A percentile compares a stretch with the other conserved stretches of the same genome.
phyloP scores from a whole-genome alignment of 2,888 invertebrate genomes.

The Stenodema calcarata region DNA sequence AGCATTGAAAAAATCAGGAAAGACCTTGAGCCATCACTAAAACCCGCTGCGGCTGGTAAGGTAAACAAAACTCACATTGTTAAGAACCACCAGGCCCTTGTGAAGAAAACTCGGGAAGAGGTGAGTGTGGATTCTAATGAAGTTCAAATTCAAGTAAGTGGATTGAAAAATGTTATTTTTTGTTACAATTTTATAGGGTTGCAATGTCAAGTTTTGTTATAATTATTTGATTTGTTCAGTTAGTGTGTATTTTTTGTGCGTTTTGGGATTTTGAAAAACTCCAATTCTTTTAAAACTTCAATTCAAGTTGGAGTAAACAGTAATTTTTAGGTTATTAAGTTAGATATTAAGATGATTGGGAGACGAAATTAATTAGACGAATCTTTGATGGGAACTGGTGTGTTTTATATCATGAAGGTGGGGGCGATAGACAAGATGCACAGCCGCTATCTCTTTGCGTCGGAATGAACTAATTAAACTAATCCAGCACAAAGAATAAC shows the following conservation, averaged over 20 bases:
- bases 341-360: no score
- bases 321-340: no score
- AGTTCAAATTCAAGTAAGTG: slow-evolving; percentile 7
- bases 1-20: slow-evolving; percentile 80
- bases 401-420: no score
- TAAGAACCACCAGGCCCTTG: slow-evolving; percentile 59
- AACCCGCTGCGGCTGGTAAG: slow-evolving; percentile 49
- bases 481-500: no score
- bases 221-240: background rate
- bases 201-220: background rate
- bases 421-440: no score
- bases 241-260: background rate
- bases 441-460: no score
- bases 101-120: slow-evolving; percentile 76
- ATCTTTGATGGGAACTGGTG: no score
- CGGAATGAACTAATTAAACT: no score
- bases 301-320: background rate
- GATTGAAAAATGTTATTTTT: background rate
- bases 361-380: no score
- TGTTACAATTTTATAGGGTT: slow-evolving; percentile 4
- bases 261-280: background rate
- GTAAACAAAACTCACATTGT: slow-evolving; percentile 42
- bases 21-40: slow-evolving; percentile 66
- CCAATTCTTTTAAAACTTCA: background rate
- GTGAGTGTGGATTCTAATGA: slow-evolving; percentile 59